Base-by-base conservation (phyloP, 2,797 vertebrate species). In the Saguinus oedipus region DNA sequence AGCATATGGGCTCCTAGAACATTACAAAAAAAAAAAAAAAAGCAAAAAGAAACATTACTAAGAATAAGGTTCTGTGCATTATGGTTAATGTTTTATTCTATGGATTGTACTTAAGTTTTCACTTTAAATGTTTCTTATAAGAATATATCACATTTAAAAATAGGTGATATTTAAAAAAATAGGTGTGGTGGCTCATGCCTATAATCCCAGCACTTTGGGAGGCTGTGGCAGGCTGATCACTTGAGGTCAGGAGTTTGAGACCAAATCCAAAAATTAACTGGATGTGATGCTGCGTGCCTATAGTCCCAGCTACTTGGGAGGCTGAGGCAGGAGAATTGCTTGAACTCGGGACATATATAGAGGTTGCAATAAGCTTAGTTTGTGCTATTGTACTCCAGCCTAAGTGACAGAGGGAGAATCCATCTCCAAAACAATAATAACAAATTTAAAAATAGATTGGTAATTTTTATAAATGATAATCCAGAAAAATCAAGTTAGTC, bases 261-360 rank as follows among this genome's bases (percentile, higher is more conserved):
- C 2, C 20, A 72, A 39, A 72, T 22, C 22, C 2, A 72, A 72
- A 39, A 68, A 68, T 68, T 9, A 68, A 33, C 33, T 19, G 61
- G 14, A 33, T 33, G 1, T 68, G 15, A n/a, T 68, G 61, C 4
- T 4, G 4, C 0, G 0, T 4, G 0, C 33, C 33, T n/a, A 15
- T 19, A 19, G 61, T 68, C 33, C 30, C 61, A 68, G 61, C 33
- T 68, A n/a, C 61, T 68, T n/a, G 61, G 61, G 30, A 68, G 0
- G 15, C 33, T 19, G 61, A n/a, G 61, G 61, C 15, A 68, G 61
- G 3, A 68, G 15, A 68, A 68, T 19, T n/a, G 15, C 61, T 68
- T 68, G 61, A 68, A 68, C 14, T 7, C 4, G 7, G 61, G 33
- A 68, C 7, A 46, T 46, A 46, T 11, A 68, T 17, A 4, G 33